phyloP scores from a whole-genome alignment of 2,888 invertebrate genomes.

The Esperia sulphurella region DNA sequence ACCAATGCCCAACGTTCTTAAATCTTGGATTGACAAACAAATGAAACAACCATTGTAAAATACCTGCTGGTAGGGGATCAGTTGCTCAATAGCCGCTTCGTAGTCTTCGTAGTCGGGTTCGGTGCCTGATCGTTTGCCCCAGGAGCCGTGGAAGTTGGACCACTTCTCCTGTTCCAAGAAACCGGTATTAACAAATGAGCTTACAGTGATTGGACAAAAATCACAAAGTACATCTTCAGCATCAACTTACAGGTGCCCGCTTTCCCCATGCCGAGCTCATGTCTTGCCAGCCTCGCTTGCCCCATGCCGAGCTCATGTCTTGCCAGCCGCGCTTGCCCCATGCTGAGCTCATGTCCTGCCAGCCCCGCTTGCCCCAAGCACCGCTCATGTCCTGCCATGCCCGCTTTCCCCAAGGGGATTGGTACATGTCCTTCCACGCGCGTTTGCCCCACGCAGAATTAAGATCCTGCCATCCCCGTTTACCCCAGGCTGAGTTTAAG shows the following conservation, averaged over 20 bases:
- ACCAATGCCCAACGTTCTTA: too few species aligned
- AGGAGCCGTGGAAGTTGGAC: conserved; percentile 83
- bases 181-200: conserved; percentile 1
- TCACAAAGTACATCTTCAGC: not conserved
- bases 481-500: conserved; percentile 76
- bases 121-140: conserved; percentile 81
- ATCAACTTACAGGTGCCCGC: conserved; percentile 43
- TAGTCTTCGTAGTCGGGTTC: conserved; percentile 65
- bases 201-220: not conserved
- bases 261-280: conserved; percentile 10
- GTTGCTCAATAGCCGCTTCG: conserved; percentile 54
- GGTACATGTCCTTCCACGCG: conserved; percentile 79
- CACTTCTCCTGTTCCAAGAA: conserved; percentile 75
- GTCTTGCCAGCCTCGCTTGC: conserved; percentile 46
- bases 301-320: conserved; percentile 52
- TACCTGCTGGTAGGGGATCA: conserved; percentile 55
- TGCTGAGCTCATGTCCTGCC: conserved; percentile 74
- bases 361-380: conserved; percentile 75
- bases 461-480: conserved; percentile 79
- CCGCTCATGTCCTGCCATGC: conserved; percentile 70
- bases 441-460: conserved; percentile 80
- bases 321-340: conserved; percentile 79
- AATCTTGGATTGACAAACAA: too few species aligned
- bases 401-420: conserved; percentile 79
- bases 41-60: too few species aligned